These are phyloP conservation scores for Manduca sexta DNA, from an alignment of 1,140 invertebrate species.

Conservation along the genomic window DNA sequence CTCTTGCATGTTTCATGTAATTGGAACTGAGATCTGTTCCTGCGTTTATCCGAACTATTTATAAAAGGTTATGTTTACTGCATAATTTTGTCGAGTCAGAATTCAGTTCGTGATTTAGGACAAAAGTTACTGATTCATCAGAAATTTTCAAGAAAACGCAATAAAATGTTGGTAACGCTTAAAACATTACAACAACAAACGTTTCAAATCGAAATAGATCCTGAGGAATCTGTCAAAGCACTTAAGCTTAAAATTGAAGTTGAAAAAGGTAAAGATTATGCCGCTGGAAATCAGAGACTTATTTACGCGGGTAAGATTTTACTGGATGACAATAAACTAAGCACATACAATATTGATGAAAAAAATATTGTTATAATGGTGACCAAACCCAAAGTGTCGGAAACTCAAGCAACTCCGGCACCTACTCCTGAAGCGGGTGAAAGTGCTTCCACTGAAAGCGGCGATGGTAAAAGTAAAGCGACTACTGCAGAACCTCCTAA, in stretches of 20 bases:
- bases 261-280: conserved; percentile 90
- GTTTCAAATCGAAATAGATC: conserved; percentile 93
- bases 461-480: conserved; percentile 47
- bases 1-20: no score
- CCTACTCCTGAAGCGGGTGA: conserved; percentile 52
- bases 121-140: conserved; percentile 40
- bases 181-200: conserved; percentile 96
- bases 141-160: conserved; percentile 23
- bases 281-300: conserved; percentile 91
- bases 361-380: conserved; percentile 99
- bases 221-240: conserved; percentile 88
- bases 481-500: conserved; percentile 50
- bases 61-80: conserved; percentile 72
- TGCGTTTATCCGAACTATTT: conserved; percentile 9
- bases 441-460: conserved; percentile 58
- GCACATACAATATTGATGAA: conserved; percentile 95
- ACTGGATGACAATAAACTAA: conserved; percentile 87
- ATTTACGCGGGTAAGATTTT: conserved; percentile 97
- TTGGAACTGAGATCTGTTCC: background rate
- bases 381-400: conserved; percentile 84
- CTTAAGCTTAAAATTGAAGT: conserved; percentile 94
- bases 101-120: conserved; percentile 27
- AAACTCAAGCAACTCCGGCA: conserved; percentile 47
- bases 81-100: conserved; percentile 73
- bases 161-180: conserved; percentile 90